Evolutionary conservation across 2,113 vertebrate species (phyloP), one percentile per base, ranked within the genome.

Genomic region (Ibidorhyncha struthersii): DNA sequence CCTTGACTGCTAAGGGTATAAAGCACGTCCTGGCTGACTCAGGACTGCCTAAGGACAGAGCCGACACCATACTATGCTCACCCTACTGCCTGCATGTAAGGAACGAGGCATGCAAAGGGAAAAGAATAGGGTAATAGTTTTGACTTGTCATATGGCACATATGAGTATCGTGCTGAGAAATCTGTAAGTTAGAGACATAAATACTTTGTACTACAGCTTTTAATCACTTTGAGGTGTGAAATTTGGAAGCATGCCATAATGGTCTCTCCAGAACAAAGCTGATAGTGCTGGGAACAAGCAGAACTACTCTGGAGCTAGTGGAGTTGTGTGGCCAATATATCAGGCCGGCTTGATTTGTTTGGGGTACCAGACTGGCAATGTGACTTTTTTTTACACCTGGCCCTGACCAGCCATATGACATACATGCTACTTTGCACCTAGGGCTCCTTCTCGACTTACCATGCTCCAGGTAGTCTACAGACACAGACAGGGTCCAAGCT

Each of bases 1-100:
- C 65, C 49, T 82, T 84, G 93, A 69, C 84, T 97, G 87, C 93
- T 52, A 65, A 94, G 84, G 94, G 85, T 85, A 62, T 45, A 70
- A 66, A 83, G 59, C 72, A 14, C 9, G 67, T 81, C 55, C 62
- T 93, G 76, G 90, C 80, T 97, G 97, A 98, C 86, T 98, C 96
- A 96, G 95, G 92, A 70, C 19, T 88, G 96, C 93, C 90, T 78
- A 49, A 89, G 91, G 76, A 73, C 89, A 89, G 63, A 83, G 47
- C 85, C 23, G 62, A 71, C 84, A 67, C 80, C 83, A 58, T 69
- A 8, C 79, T 93, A 80, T 76, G 50, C 65, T 96, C 86, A 80
- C 62, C 73, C 66, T 66, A 20, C 81, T 72, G 63, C 74, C 88
- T 86, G 49, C 7, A 6, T 74, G 59, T 38, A 29, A 94, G 83